Evolutionary conservation across 2,797 vertebrate species (phyloP), one percentile per base, ranked within the genome.

Genomic region (Liparis tanakae): DNA sequence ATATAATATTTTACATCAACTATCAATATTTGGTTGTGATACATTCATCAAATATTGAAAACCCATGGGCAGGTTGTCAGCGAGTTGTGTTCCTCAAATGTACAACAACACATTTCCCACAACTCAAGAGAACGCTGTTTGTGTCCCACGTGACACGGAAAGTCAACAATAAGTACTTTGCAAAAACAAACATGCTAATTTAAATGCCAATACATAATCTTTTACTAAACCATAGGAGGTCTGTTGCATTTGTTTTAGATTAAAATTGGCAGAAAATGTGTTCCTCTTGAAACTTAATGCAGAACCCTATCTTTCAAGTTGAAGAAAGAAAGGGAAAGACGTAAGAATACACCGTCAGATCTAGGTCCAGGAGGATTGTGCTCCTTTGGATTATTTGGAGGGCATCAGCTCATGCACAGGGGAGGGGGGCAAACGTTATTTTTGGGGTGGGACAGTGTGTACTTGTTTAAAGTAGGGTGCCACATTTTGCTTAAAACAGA

Each of bases 401-500:
- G 79, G 58, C 81, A 85, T 58, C 33, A 79, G 71, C 80, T 84
- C 74, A 51, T 68, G 53, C 81, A 60, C 71, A 59, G 30, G 62
- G 30, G 72, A 25, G 74, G 13, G 76, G 71, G 62, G 18, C 9
- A 50, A 69, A 68, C 71, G 75, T 83, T 80, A 81, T 83, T 86
- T 87, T 83, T 81, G 67, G 73, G 82, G 84, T 78, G 77, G 84
- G 82, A 88, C 81, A 36, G 72, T 72, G 79, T 85, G 88, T 79
- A 86, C 86, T 89, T 87, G 76, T 85, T 87, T 75, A 74, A 88
- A 87, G 88, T 87, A 85, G 88, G 84, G 74, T 86, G 80, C 77
- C 63, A 65, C 76, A 71, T 48, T 67, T 44, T 70, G 74, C 63
- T 72, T 82, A 70, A 79, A 83, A 73, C 62, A 74, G 70, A 78